These are phyloP conservation scores for Sepioteuthis lessoniana DNA, from an alignment of 2,888 invertebrate species.

Conservation along the genomic window DNA sequence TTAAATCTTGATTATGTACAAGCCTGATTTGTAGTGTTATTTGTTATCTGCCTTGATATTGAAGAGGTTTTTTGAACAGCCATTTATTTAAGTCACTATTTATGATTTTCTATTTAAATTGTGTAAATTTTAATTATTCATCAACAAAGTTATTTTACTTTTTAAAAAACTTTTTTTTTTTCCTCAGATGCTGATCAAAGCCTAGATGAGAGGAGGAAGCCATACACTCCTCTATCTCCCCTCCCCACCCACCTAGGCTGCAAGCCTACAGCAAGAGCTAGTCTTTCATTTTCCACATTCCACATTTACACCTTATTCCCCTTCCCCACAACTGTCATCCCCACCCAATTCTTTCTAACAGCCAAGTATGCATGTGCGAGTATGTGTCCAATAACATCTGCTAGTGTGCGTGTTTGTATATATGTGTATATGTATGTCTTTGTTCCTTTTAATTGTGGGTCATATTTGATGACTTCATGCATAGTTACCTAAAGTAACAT, in stretches of 20 bases:
- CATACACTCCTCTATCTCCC: background rate
- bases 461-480: background rate
- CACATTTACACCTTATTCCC: background rate
- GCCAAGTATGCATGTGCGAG: background rate
- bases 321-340: background rate
- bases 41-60: too few species aligned
- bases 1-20: too few species aligned
- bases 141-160: too few species aligned
- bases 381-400: background rate
- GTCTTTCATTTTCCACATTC: slow-evolving; percentile 48
- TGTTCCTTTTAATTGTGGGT: background rate
- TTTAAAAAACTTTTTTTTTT: background rate
- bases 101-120: too few species aligned
- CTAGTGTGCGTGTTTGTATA: background rate
- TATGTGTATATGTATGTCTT: background rate
- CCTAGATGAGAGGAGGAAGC: background rate
- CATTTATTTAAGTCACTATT: too few species aligned
- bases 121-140: too few species aligned
- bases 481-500: background rate
- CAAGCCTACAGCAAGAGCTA: slow-evolving; percentile 33
- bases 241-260: background rate
- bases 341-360: background rate
- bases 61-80: too few species aligned
- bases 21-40: too few species aligned
- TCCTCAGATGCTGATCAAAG: background rate